phyloP scores from a whole-genome alignment of 2,888 invertebrate genomes.

The Dolichomitus sp. region DNA sequence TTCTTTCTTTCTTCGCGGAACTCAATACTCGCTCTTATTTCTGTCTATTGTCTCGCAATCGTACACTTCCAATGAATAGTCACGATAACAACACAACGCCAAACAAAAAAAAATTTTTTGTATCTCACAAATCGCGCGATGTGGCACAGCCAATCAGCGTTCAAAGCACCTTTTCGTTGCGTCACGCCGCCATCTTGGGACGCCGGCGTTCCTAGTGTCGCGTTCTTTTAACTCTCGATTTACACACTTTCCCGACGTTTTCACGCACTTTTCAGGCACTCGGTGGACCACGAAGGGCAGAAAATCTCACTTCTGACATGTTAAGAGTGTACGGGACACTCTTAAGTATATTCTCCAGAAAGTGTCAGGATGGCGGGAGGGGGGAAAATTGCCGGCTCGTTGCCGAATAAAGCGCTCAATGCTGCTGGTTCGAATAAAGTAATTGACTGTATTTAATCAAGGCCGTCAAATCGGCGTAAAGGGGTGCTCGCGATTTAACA shows the following conservation, averaged over 20 bases:
- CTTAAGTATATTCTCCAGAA: too few species aligned
- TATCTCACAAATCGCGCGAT: background rate
- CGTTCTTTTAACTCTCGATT: background rate
- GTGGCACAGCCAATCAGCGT: background rate
- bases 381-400: too few species aligned
- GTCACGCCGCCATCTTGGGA: background rate
- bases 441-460: too few species aligned
- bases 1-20: background rate
- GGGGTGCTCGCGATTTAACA: too few species aligned
- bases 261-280: background rate
- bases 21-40: background rate
- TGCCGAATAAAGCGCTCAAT: too few species aligned
- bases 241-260: background rate
- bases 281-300: background rate
- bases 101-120: background rate
- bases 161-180: background rate
- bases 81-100: background rate
- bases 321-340: background rate
- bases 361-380: too few species aligned
- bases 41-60: background rate
- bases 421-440: too few species aligned
- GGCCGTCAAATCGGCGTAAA: too few species aligned
- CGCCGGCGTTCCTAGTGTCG: background rate
- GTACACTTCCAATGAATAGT: background rate
- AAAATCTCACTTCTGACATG: constrained; percentile 17